These are phyloP conservation scores for Paedocypris micromegethes DNA, from an alignment of 2,797 vertebrate species.

Conservation along the genomic window DNA sequence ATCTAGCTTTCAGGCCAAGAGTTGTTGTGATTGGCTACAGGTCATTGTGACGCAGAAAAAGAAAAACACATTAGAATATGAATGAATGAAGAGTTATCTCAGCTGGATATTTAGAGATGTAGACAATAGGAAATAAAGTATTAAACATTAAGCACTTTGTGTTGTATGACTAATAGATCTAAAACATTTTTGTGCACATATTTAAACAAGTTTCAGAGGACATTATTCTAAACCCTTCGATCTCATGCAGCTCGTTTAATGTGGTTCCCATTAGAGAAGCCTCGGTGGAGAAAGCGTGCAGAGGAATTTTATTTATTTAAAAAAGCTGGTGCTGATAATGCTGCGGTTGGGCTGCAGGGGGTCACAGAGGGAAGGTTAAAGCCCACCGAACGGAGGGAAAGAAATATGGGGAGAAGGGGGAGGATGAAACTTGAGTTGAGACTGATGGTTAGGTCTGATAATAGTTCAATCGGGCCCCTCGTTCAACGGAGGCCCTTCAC, in stretches of 20 bases:
- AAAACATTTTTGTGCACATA: slow-evolving; percentile 1
- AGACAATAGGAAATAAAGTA: background rate
- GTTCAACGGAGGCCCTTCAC: slow-evolving; percentile 1
- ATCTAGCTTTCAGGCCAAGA: no score
- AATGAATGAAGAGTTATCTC: no score
- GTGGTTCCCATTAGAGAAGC: slow-evolving; percentile 26
- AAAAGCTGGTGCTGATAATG: slow-evolving; percentile 49
- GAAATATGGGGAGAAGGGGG: slow-evolving; percentile 37
- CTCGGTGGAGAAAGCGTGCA: background rate
- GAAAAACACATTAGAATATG: background rate
- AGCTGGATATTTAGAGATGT: no score
- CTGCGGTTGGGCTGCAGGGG: slow-evolving; percentile 28
- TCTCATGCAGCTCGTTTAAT: slow-evolving; percentile 7
- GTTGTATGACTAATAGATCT: background rate
- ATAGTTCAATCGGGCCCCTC: slow-evolving; percentile 50
- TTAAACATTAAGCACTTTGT: background rate
- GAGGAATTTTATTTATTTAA: slow-evolving; percentile 35
- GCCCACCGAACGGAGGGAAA: slow-evolving; percentile 8
- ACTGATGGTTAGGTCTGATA: slow-evolving; percentile 64
- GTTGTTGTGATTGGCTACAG: background rate
- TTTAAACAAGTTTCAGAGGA: slow-evolving; percentile 1
- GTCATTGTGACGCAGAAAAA: background rate
- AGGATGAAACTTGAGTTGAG: slow-evolving; percentile 56
- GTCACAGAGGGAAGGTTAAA: slow-evolving; percentile 32
- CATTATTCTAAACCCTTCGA: slow-evolving; percentile 1